Conservation (phyloP, 2,888 invertebrate species). For the Heliconius erato region DNA sequence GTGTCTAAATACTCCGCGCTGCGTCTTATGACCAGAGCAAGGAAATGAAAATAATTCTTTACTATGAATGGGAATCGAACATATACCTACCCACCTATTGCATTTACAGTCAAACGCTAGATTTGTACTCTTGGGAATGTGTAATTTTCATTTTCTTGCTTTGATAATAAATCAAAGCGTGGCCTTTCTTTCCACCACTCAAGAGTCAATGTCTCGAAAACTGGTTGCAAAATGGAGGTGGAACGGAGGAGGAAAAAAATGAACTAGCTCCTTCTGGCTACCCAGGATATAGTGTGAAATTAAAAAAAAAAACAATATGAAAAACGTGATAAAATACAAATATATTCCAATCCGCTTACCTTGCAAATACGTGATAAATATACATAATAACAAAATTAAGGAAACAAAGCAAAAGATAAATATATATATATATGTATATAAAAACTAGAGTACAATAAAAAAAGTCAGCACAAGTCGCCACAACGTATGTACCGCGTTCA, state of each 20-base stretch:
- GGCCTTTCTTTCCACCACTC: too few relatives aligned
- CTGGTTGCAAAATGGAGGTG: too few relatives aligned
- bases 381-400: not conserved
- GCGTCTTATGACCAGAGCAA: too few relatives aligned
- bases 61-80: not conserved
- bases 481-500: slow-evolving; percentile 34
- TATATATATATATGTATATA: too few relatives aligned
- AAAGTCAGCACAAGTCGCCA: slow-evolving; percentile 3
- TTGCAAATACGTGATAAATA: slow-evolving; percentile 2
- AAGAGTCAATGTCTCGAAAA: too few relatives aligned
- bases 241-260: too few relatives aligned
- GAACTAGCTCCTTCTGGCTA: too few relatives aligned
- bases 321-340: not conserved
- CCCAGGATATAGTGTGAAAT: too few relatives aligned
- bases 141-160: too few relatives aligned
- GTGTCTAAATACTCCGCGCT: not conserved
- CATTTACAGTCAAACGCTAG: too few relatives aligned
- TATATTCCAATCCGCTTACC: not conserved
- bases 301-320: not conserved
- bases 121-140: too few relatives aligned
- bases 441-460: not conserved
- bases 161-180: too few relatives aligned
- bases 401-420: not conserved
- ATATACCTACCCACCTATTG: not conserved
- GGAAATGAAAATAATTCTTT: not conserved